These are phyloP conservation scores for Spinus pinus DNA, from an alignment of 2,797 vertebrate genomes.

Conservation along the genomic window DNA sequence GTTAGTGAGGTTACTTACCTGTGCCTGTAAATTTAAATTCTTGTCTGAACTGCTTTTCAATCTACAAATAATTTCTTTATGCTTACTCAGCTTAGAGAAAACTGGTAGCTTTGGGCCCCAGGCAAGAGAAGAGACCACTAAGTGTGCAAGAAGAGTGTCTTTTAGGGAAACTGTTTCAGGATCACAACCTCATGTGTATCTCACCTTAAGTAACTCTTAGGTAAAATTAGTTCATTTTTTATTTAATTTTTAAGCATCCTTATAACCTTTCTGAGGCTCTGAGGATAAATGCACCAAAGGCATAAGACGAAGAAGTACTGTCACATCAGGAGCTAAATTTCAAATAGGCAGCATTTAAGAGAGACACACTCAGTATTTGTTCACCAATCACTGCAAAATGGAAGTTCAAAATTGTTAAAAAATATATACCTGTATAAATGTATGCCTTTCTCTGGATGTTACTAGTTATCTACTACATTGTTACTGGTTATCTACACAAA, in stretches of 20 bases:
- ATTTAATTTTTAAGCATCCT: neutral
- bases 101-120: neutral
- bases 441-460: neutral
- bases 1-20: neutral
- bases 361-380: neutral
- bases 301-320: neutral
- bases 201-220: neutral
- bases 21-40: neutral
- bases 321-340: neutral
- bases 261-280: neutral
- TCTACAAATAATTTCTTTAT: neutral
- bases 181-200: neutral
- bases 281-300: neutral
- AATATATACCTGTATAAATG: neutral
- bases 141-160: neutral
- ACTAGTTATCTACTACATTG: neutral
- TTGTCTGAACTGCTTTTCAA: neutral
- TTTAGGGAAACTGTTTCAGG: neutral
- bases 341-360: neutral
- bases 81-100: neutral
- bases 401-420: neutral
- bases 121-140: neutral
- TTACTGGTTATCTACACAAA: neutral
- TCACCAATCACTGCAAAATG: neutral
- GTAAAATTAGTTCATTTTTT: neutral